These are phyloP conservation scores for Saguinus imperator DNA, from an alignment of 2,113 vertebrate species.

Conservation along the genomic window DNA sequence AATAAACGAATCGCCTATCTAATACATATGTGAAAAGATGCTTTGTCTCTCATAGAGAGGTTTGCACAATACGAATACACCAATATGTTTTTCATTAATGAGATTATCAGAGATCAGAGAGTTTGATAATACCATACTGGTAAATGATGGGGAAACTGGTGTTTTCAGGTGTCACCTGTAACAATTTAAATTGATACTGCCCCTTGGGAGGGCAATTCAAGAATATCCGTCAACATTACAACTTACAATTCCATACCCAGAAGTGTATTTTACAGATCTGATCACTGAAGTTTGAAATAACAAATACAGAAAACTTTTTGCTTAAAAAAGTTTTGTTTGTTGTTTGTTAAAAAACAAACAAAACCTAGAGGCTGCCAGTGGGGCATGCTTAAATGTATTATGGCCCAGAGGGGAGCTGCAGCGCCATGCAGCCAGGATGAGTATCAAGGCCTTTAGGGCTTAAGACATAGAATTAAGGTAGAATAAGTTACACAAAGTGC, in stretches of 20 bases:
- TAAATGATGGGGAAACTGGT: not conserved
- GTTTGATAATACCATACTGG: not conserved
- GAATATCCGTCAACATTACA: not conserved
- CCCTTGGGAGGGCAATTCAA: not conserved
- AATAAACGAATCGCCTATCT: not conserved
- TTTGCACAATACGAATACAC: not conserved
- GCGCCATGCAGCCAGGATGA: not conserved
- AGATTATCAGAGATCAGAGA: not conserved
- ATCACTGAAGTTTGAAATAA: not conserved
- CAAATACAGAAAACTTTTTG: not conserved
- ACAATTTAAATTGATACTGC: not conserved
- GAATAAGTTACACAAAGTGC: not conserved
- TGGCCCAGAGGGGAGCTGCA: fast-evolving
- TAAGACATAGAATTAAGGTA: not conserved
- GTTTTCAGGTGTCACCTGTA: not conserved
- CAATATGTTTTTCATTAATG: not conserved
- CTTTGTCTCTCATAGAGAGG: not conserved
- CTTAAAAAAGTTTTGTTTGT: too few species aligned
- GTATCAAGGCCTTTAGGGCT: not conserved
- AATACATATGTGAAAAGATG: not conserved
- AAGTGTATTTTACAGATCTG: not conserved
- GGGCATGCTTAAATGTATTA: not conserved
- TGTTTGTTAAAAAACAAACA: not conserved
- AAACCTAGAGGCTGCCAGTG: not conserved
- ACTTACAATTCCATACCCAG: not conserved